Base-by-base conservation (phyloP, 2,888 invertebrate species). In the Adelognathus sp. region DNA sequence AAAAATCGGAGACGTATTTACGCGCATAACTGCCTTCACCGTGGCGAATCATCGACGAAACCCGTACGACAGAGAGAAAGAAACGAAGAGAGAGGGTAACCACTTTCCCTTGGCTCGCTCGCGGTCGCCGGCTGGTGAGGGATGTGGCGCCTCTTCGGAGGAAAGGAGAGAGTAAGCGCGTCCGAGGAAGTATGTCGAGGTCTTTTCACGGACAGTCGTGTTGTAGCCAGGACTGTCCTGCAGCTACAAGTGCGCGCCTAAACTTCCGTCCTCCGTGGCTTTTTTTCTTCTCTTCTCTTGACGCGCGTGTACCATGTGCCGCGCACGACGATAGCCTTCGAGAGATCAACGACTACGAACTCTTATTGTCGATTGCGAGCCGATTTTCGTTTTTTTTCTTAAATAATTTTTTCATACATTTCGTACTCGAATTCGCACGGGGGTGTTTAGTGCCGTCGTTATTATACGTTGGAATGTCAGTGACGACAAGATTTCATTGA, bases 161-260 rank as follows among this genome's bases (percentile, higher is more conserved):
- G 87, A 86, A 86, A 86, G 86, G 86, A 86, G 83, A 84, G 85
- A 84, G 84, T 83, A 79, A 78, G 77, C 71, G 81, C 79, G 82
- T 77, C 84, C 81, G 81, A 84, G 85, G 87, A 91, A 91, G 91
- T 91, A 86, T 91, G 91, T 91, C 91, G 91, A 91, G 91, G 91
- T 90, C 91, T 91, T 90, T 90, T 90, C 91, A 90, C 89, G 90
- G 90, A 87, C 89, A 90, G 90, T 88, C 86, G 82, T 80, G 76
- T 84, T 83, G 86, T 85, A 84, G 84, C 85, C 84, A 85, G 80
- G 81, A 79, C 84, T 82, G 83, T 77, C 78, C 83, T 82, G 82
- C 83, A 82, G 81, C 80, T 80, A 82, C 80, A 81, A 77, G 79
- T 81, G 81, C 75, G 80, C 82, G 58, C 69, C 81, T 76, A 77